Conservation (phyloP, 2,113 vertebrate genomes). For the Sphaerodactylus townsendi region DNA sequence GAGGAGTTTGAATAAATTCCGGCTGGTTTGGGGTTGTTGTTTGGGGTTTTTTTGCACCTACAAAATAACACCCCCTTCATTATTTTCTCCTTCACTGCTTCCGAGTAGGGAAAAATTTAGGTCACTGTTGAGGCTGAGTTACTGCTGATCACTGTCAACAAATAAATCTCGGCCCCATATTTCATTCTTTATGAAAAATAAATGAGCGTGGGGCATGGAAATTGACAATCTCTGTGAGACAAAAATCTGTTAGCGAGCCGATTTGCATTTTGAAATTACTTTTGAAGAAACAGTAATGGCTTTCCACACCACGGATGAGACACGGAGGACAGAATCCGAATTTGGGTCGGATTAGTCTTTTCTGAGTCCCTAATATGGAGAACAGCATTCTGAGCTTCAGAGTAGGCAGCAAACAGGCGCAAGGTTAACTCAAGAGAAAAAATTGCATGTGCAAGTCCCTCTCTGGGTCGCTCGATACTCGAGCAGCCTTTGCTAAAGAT, state of each 20-base stretch:
- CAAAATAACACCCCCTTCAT: slow-evolving; percentile 60
- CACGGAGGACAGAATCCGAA: slow-evolving; percentile 10
- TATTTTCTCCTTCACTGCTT: slow-evolving; percentile 66
- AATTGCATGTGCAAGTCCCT: no score
- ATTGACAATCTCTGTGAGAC: slow-evolving; percentile 62
- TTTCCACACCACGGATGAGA: slow-evolving; percentile 49
- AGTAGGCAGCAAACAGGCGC: neutral
- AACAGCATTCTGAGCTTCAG: slow-evolving; percentile 9
- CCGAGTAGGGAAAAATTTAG: slow-evolving; percentile 64
- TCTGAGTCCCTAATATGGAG: neutral
- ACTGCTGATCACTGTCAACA: slow-evolving; percentile 66
- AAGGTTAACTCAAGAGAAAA: slow-evolving; percentile 14
- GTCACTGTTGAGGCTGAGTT: slow-evolving; percentile 65
- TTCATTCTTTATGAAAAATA: slow-evolving; percentile 74
- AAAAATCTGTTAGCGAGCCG: slow-evolving; percentile 58
- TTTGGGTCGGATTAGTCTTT: neutral
- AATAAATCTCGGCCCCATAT: slow-evolving; percentile 63
- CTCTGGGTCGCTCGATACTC: no score
- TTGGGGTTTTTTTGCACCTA: slow-evolving; percentile 58
- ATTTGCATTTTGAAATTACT: slow-evolving; percentile 76
- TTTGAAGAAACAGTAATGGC: slow-evolving; percentile 66
- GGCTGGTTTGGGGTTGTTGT: no score
- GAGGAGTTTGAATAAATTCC: slow-evolving; percentile 42
- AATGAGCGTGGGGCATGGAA: slow-evolving; percentile 62
- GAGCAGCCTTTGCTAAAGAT: no score